A percentile compares a stretch with the other conserved stretches of the same genome.
Conservation (phyloP, 2,797 vertebrate species). For the Pachyuromys duprasi region DNA sequence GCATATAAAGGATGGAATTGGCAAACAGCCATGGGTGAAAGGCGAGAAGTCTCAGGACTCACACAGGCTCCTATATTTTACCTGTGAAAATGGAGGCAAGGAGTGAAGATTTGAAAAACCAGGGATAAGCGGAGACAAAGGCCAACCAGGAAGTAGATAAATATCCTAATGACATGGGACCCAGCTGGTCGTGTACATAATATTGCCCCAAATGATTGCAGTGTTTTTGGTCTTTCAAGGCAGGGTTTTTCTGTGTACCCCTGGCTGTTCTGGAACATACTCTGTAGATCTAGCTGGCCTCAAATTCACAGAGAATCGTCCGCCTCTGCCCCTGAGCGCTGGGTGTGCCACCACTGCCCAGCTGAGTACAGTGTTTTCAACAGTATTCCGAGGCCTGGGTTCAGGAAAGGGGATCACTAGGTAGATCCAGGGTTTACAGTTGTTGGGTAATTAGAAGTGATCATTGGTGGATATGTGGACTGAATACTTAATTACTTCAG, state of each 20-base stretch:
- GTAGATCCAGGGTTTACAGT: not conserved
- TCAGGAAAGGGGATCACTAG: not conserved
- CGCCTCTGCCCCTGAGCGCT: not conserved
- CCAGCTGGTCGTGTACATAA: not conserved
- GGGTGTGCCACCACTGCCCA: not conserved
- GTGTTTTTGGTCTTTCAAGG: not conserved
- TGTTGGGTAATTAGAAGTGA: not conserved
- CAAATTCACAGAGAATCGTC: not conserved
- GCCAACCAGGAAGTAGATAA: slow-evolving; percentile 40
- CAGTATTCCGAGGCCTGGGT: not conserved
- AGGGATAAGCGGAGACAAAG: not conserved
- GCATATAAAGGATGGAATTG: not conserved
- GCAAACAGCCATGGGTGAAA: not conserved
- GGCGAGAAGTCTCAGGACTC: not conserved
- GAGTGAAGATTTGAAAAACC: slow-evolving; percentile 13
- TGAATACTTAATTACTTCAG: not conserved
- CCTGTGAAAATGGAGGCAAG: not conserved
- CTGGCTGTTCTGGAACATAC: not conserved
- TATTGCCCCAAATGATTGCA: not conserved
- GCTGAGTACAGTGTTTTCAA: not conserved
- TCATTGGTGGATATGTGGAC: not conserved
- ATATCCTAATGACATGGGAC: not conserved
- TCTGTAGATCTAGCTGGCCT: not conserved
- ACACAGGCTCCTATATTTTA: not conserved
- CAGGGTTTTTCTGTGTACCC: not conserved